Evolutionary conservation across 1,140 invertebrate genomes (phyloP), one percentile per base, ranked within the genome.

Genomic region (Drosophila punjabiensis): DNA sequence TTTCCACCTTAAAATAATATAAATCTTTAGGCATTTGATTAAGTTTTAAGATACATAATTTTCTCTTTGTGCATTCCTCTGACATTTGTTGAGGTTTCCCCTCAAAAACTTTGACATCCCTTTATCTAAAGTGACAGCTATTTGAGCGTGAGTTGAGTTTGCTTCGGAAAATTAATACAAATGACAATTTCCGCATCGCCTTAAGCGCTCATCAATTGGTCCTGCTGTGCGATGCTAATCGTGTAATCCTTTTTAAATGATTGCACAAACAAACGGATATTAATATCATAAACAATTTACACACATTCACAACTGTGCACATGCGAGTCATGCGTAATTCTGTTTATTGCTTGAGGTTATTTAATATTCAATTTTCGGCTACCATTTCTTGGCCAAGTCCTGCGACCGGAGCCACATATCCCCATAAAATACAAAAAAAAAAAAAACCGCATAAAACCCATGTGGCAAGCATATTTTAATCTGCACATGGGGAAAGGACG

Each of bases 221-320:
- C 37, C n/a, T 45, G 61, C 62, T 55, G 60, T 74, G 16, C 24
- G 11, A 11, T 73, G 50, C 61, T 79, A 81, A 85, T 86, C 82
- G 43, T 71, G 48, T 84, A 85, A 85, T 85, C 82, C 82, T 62
- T 74, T 85, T 69, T 75, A 78, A 81, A 86, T 75, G 73, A 75
- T 75, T 74, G 61, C 82, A 65, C 79, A 81, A 71, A 71, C 79
- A 79, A 85, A 50, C 82, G 82, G 82, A 85, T 85, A 85, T 86
- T 85, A 85, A 86, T 86, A 73, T 85, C 68, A 85, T 78, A 66
- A 82, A 82, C 82, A 86, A 85, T 85, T 85, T 69, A 74, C 67
- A 77, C 67, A 77, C 76, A 50, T 55, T 47, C 37, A 68, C 37
- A 68, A 41, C 28, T 78, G 43, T 41, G 10, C 55, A 60, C 13